Base-by-base conservation (phyloP, 2,888 invertebrate species). In the Chouioia cunea region DNA sequence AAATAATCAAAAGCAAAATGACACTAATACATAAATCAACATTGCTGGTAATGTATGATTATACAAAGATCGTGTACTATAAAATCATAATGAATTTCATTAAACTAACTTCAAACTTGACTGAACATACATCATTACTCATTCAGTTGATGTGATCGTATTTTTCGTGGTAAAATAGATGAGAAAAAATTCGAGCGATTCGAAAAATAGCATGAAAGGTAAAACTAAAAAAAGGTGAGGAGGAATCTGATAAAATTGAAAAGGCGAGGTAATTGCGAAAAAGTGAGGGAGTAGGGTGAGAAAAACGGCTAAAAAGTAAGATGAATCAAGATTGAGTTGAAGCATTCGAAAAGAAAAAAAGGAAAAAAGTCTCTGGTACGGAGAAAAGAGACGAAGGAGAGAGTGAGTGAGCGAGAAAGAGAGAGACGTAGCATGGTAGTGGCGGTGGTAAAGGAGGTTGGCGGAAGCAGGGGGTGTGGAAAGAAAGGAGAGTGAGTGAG, bases 251-350 rank as follows among this genome's bases (percentile, higher is more conserved):
- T 18, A 50, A 73, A 70, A 69, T 70, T 70, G 73, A 70, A 73
- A 73, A 73, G 66, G 47, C 62, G 60, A 62, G 57, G 73, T 70
- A 70, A 70, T 73, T 73, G 70, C 70, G 54, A 73, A 69, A 69
- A 65, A 70, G 70, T 62, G 73, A 66, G 63, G 57, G 67, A 62
- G 70, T 15, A 50, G 20, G 46, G 23, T 22, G 23, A 50, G 52
- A 53, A 52, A 69, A 58, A 56, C n/a, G 44, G 63, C 57, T 56
- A 43, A 36, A 22, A 65, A 58, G 63, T 73, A 72, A 73, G 74
- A 50, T 57, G 62, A 66, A 73, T 70, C 65, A 59, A 66, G 65
- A 70, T 70, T 63, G 70, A 59, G 59, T 63, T 70, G 48, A 62
- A 65, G 53, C 46, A 43, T 44, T 16, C 16, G 44, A 54, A 60